A percentile compares a stretch with the other conserved stretches of the same genome.
phyloP scores from a whole-genome alignment of 2,113 vertebrate genomes.

The Ictalurus furcatus region DNA sequence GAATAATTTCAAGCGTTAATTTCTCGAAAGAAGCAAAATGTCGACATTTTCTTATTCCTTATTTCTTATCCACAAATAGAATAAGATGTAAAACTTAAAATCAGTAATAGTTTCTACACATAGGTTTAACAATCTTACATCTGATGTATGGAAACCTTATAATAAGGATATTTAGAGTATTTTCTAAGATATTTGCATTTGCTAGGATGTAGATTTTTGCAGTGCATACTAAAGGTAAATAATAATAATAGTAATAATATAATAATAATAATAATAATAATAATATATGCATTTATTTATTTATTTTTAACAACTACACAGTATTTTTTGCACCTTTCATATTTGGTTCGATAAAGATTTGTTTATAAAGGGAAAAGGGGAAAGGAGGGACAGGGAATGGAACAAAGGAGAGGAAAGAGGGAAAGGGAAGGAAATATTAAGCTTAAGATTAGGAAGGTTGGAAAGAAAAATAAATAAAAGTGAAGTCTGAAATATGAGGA shows the following conservation, averaged over 20 bases:
- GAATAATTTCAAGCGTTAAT: neutral
- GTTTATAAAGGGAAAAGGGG: neutral
- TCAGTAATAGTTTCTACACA: neutral
- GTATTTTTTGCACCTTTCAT: neutral
- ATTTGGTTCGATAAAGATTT: neutral
- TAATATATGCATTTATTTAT: neutral
- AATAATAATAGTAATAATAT: neutral
- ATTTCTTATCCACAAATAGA: neutral
- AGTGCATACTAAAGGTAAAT: neutral
- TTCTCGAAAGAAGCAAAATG: neutral
- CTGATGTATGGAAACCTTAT: neutral
- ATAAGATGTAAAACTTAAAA: neutral
- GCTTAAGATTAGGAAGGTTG: neutral
- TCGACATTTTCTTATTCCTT: too few relatives aligned
- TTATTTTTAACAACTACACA: neutral
- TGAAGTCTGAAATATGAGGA: neutral
- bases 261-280: neutral
- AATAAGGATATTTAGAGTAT: neutral
- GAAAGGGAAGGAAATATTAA: neutral
- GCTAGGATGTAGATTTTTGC: neutral
- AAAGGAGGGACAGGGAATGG: neutral
- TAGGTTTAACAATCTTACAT: neutral
- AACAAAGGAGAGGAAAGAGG: neutral
- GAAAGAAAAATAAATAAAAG: neutral
- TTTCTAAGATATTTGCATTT: neutral